These are phyloP conservation scores for Pipistrellus nathusii DNA, from an alignment of 2,797 vertebrate genomes.

Conservation along the genomic window DNA sequence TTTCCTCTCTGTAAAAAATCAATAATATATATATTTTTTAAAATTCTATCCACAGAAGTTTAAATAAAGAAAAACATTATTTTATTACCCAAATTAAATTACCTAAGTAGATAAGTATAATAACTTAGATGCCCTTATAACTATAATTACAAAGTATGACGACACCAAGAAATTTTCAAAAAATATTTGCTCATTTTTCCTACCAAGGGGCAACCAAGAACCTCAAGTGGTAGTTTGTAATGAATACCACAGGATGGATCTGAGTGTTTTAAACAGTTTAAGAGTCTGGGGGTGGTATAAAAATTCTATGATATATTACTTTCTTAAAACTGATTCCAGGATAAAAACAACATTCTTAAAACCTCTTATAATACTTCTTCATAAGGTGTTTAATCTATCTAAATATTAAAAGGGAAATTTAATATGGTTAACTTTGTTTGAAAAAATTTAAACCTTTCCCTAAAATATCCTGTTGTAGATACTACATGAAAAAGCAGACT, in stretches of 20 bases:
- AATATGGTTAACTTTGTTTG: background rate
- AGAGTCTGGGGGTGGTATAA: background rate
- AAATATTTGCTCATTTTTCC: constrained; percentile 42
- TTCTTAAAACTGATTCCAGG: constrained; percentile 31
- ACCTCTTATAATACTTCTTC: background rate
- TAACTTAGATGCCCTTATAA: background rate
- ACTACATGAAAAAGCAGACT: background rate
- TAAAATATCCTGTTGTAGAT: background rate
- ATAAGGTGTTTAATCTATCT: constrained; percentile 20
- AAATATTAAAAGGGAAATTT: constrained; percentile 38
- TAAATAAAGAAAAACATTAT: background rate
- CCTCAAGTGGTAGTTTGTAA: background rate
- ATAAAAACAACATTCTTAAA: constrained; percentile 20
- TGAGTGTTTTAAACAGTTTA: background rate
- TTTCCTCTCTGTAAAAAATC: too few relatives aligned
- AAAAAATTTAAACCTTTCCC: background rate
- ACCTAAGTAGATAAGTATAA: constrained; percentile 16
- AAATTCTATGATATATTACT: background rate
- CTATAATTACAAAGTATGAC: background rate
- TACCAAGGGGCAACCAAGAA: constrained; percentile 72
- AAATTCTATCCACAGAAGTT: constrained; percentile 28
- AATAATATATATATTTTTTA: background rate
- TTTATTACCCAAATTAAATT: constrained; percentile 44
- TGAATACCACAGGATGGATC: background rate
- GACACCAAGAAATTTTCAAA: background rate